Conservation (phyloP, 2,113 vertebrate species). For the Rana temporaria region DNA sequence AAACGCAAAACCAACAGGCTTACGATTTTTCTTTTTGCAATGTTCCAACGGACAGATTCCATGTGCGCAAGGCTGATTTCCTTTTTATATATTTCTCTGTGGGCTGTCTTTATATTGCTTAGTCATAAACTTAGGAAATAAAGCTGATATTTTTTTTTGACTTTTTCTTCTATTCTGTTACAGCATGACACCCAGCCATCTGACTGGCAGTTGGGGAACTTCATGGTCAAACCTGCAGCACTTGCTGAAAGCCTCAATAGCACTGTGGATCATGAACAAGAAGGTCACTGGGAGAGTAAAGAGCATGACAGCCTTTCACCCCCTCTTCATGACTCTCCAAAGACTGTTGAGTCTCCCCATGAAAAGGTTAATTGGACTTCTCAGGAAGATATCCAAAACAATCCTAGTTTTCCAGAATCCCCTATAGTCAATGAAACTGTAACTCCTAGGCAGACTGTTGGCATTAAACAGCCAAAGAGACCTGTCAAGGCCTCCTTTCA, state of each 20-base stretch:
- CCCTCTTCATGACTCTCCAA: slow-evolving; percentile 54
- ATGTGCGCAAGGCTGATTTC: too few species aligned
- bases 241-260: slow-evolving; percentile 65
- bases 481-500: slow-evolving; percentile 59
- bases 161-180: slow-evolving; percentile 45
- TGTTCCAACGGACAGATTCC: too few species aligned
- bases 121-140: too few species aligned
- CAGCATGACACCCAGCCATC: slow-evolving; percentile 76
- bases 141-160: background rate
- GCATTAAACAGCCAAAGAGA: slow-evolving; percentile 70
- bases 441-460: slow-evolving; percentile 63
- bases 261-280: background rate
- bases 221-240: slow-evolving; percentile 74
- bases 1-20: too few species aligned
- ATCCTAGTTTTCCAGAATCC: slow-evolving; percentile 66
- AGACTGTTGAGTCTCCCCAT: slow-evolving; percentile 62
- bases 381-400: slow-evolving; percentile 62
- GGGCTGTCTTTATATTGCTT: too few species aligned
- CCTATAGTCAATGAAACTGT: background rate
- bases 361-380: slow-evolving; percentile 57
- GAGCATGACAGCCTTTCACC: slow-evolving; percentile 49
- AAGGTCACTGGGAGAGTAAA: slow-evolving; percentile 56
- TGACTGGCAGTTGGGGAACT: slow-evolving; percentile 85
- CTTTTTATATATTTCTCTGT: too few species aligned
- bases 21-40: too few species aligned